Base-by-base conservation (phyloP, 2,113 vertebrate species). In the Sylvicapra grimmia region DNA sequence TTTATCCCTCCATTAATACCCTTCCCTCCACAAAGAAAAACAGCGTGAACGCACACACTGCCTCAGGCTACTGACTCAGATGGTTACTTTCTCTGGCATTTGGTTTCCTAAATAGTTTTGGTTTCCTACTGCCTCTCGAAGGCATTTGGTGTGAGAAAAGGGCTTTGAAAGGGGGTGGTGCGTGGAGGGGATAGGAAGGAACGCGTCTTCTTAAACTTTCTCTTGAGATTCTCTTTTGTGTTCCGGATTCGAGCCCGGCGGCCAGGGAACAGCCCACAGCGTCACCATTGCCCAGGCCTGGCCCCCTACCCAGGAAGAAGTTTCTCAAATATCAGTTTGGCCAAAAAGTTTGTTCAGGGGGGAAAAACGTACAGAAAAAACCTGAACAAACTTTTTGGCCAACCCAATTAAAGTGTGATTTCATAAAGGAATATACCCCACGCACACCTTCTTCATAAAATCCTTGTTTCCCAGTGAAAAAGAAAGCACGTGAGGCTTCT, bases 81-180 rank as follows among this genome's bases (percentile, higher is more conserved):
- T 9, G 89, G 65, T 95, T 95, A 9, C 80, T 95, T 96, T 90
- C 90, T 75, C 85, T 77, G n/a, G 92, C 19, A 2, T 47, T 97
- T 96, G 92, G 25, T 97, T 82, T 97, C 47, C 97, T 90, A 75
- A 98, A 90, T 96, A 97, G 97, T 89, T 97, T 92, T 90, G 89
- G 68, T 96, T 94, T 91, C 68, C 79, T 85, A 11, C 82, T n/a
- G 4, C 58, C 75, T 96, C 68, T 80, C 21, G n/a, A 58, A 25
- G 31, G 33, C 65, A 77, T 75, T 77, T 91, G 65, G 79, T 61
- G 51, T 53, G 68, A 88, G 72, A 40, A 59, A 86, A 82, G 54
- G 83, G 75, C 87, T 29, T 56, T 86, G 23, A 53, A n/a, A 89
- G 27, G 85, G 86, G 31, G 82, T 75, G 19, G 61, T 23, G 21